A percentile compares a stretch with the other conserved stretches of the same genome.
Evolutionary conservation across 2,888 invertebrate genomes (phyloP).

Genomic region (Malthinus seriepunctatus): DNA sequence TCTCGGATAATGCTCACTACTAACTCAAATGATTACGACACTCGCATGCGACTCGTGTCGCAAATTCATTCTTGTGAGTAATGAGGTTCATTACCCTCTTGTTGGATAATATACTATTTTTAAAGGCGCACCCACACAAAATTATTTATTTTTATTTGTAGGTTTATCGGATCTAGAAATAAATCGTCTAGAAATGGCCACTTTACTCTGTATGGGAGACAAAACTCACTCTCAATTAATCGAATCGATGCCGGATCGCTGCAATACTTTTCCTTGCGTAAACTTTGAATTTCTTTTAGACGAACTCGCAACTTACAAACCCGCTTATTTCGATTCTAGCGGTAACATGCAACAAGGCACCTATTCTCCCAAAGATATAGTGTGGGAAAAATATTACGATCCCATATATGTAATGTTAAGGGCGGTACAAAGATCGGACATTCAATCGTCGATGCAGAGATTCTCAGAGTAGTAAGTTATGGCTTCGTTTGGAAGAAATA

Average conservation of each 20-base stretch:
- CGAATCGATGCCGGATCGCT: slow-evolving; percentile 94
- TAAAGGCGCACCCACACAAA: neutral
- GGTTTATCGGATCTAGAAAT: slow-evolving; percentile 66
- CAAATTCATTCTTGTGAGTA: too few relatives aligned
- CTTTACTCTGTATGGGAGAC: slow-evolving; percentile 89
- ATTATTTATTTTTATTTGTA: slow-evolving; percentile 58
- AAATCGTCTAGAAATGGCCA: slow-evolving; percentile 85
- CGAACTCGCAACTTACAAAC: slow-evolving; percentile 66
- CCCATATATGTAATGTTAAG: slow-evolving; percentile 90
- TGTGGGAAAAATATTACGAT: slow-evolving; percentile 93
- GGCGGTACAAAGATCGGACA: slow-evolving; percentile 90
- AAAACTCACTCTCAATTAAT: slow-evolving; percentile 94
- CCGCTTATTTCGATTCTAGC: slow-evolving; percentile 83
- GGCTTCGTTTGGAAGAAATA: neutral
- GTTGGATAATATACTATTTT: too few relatives aligned
- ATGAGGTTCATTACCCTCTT: too few relatives aligned
- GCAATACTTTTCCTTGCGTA: slow-evolving; percentile 86
- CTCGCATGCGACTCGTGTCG: too few relatives aligned
- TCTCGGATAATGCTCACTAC: too few relatives aligned
- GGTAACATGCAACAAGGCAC: slow-evolving; percentile 80
- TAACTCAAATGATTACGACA: too few relatives aligned
- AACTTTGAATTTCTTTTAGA: slow-evolving; percentile 86
- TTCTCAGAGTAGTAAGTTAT: slow-evolving; percentile 81
- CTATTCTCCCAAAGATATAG: slow-evolving; percentile 80
- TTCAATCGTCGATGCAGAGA: slow-evolving; percentile 92